These are phyloP conservation scores for Amiota mariae DNA, from an alignment of 2,888 invertebrate genomes.

Conservation along the genomic window DNA sequence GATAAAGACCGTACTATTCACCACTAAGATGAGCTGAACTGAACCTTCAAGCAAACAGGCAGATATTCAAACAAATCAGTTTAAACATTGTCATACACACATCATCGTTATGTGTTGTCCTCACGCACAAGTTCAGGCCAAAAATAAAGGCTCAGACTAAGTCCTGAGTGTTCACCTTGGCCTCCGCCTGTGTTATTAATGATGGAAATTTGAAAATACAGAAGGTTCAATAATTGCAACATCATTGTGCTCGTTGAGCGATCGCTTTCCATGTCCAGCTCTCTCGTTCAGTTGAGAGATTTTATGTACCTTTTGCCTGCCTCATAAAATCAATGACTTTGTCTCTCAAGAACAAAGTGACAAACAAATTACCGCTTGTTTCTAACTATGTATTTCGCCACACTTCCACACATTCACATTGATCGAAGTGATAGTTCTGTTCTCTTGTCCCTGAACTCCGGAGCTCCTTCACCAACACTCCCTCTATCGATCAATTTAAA, in stretches of 20 bases:
- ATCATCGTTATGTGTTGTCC: constrained; percentile 30
- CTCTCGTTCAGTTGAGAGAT: constrained; percentile 26
- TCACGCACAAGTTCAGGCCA: constrained; percentile 27
- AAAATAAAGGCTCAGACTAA: constrained; percentile 14
- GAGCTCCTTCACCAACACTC: constrained; percentile 41
- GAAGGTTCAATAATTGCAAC: constrained; percentile 74
- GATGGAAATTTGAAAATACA: constrained; percentile 74
- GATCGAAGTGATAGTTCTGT: not conserved
- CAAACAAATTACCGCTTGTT: constrained; percentile 55
- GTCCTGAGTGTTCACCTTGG: constrained; percentile 63
- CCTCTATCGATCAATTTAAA: constrained; percentile 4
- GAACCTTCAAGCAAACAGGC: not conserved
- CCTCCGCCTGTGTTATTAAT: constrained; percentile 73
- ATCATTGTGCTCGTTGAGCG: constrained; percentile 67
- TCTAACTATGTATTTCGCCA: constrained; percentile 46
- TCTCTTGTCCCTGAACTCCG: constrained; percentile 16
- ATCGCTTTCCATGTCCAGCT: constrained; percentile 10
- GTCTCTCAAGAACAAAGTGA: constrained; percentile 52
- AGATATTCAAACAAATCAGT: constrained; percentile 37
- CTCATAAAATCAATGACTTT: constrained; percentile 55
- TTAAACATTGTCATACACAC: constrained; percentile 17
- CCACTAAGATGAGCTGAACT: too few relatives aligned
- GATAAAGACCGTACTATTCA: constrained; percentile 5
- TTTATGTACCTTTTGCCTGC: constrained; percentile 10
- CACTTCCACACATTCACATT: constrained; percentile 53